phyloP scores from a whole-genome alignment of 2,888 invertebrate species.

The Germaria angustata region DNA sequence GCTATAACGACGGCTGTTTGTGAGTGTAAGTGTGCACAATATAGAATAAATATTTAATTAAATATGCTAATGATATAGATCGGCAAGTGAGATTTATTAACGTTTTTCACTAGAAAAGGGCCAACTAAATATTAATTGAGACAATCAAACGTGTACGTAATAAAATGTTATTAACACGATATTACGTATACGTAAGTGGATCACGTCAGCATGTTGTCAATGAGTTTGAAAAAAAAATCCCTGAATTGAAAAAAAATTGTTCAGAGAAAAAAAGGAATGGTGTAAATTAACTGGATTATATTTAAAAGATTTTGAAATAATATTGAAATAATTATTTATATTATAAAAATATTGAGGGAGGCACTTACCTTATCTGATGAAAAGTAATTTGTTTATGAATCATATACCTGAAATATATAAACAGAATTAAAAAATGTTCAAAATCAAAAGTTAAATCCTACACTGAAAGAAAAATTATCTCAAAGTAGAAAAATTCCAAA shows the following conservation, averaged over 20 bases:
- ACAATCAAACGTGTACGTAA: slow-evolving; percentile 12
- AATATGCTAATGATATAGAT: neutral
- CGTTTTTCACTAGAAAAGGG: slow-evolving; percentile 22
- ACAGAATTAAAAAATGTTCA: too few relatives aligned
- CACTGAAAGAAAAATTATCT: too few relatives aligned
- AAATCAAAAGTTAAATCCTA: too few relatives aligned
- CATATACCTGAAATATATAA: too few relatives aligned
- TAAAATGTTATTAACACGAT: neutral
- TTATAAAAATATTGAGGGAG: too few relatives aligned
- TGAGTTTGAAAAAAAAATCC: neutral
- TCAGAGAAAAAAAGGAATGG: too few relatives aligned
- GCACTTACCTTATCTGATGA: too few relatives aligned
- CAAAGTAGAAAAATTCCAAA: too few relatives aligned
- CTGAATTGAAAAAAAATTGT: neutral
- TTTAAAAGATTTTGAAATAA: too few relatives aligned
- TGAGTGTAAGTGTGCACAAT: neutral
- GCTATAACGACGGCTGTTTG: neutral
- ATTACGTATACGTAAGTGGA: slow-evolving; percentile 14
- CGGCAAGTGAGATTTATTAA: neutral
- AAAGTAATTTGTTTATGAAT: too few relatives aligned
- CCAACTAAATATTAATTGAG: slow-evolving; percentile 16
- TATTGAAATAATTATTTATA: too few relatives aligned
- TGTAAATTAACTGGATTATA: too few relatives aligned
- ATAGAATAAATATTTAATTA: neutral
- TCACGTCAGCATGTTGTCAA: neutral